Evolutionary conservation across 2,113 vertebrate species (phyloP).

Genomic region (Cryptomyrus ogoouensis): DNA sequence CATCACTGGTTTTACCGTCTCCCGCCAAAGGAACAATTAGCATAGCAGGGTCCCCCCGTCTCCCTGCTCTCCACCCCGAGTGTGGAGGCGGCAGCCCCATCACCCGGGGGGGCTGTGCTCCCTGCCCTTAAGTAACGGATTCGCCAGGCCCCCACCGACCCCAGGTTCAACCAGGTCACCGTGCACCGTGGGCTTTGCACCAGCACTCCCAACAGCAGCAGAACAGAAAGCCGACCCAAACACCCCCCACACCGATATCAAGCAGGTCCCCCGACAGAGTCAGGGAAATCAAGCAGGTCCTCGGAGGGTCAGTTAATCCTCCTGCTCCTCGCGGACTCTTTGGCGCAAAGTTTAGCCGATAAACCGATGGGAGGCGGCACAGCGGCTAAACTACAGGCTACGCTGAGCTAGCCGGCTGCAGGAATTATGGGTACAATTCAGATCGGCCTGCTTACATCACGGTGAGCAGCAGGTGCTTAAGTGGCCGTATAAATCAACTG

Average conservation of each 20-base stretch:
- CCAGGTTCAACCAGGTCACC: conserved; percentile 47
- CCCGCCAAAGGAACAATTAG: conserved; percentile 48
- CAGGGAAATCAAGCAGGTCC: not conserved
- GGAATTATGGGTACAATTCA: not conserved
- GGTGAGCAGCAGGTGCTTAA: not conserved
- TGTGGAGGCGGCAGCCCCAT: conserved; percentile 5
- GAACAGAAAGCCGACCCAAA: conserved; percentile 35
- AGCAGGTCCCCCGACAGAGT: not conserved
- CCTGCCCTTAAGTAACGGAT: conserved; percentile 39
- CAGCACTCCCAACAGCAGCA: conserved; percentile 62
- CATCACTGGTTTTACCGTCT: conserved; percentile 30
- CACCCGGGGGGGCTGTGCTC: conserved; percentile 7
- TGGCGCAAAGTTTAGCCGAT: not conserved
- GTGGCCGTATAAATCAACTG: not conserved
- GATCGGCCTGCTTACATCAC: not conserved
- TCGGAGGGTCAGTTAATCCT: not conserved
- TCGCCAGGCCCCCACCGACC: conserved; percentile 48
- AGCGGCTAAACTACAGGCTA: not conserved
- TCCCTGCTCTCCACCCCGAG: conserved; percentile 42
- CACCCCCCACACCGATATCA: not conserved
- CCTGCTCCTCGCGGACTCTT: not conserved
- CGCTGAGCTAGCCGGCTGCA: not conserved
- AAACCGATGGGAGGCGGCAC: not conserved
- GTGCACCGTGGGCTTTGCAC: conserved; percentile 28
- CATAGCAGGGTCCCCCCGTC: conserved; percentile 42